Conservation (phyloP, 2,113 vertebrate genomes). For the Psilopogon haemacephalus region DNA sequence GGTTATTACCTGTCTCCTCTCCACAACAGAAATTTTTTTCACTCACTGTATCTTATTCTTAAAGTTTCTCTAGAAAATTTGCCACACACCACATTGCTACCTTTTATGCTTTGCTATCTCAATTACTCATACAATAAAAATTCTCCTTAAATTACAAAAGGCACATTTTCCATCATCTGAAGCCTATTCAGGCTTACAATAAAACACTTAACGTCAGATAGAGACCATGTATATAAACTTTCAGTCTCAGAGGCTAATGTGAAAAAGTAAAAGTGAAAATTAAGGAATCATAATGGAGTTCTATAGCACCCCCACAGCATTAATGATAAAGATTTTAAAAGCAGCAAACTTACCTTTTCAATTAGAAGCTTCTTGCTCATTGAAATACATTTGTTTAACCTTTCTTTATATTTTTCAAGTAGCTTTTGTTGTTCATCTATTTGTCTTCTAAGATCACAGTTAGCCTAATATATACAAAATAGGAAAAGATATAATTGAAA, state of each 20-base stretch:
- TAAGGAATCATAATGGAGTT: neutral
- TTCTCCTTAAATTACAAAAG: neutral
- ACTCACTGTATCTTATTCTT: neutral
- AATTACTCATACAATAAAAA: neutral
- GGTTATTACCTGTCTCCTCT: neutral
- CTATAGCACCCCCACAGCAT: neutral
- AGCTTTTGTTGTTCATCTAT: constrained; percentile 99
- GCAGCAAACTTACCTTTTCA: constrained; percentile 86
- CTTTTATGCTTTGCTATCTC: neutral
- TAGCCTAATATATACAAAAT: constrained; percentile 82
- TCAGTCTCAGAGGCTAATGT: neutral
- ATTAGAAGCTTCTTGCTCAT: constrained; percentile 99
- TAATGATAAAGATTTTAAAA: neutral
- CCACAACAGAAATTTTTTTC: neutral
- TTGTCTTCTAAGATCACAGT: constrained; percentile 99
- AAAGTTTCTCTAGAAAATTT: neutral
- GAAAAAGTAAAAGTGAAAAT: neutral
- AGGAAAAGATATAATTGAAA: neutral
- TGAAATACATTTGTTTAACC: constrained; percentile 99
- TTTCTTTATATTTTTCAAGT: constrained; percentile 99
- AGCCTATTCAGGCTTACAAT: neutral
- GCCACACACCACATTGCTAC: neutral
- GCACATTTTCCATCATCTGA: neutral
- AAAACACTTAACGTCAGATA: neutral
- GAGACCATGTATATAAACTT: neutral